phyloP scores from a whole-genome alignment of 2,113 vertebrate species.

The Dascyllus trimaculatus region DNA sequence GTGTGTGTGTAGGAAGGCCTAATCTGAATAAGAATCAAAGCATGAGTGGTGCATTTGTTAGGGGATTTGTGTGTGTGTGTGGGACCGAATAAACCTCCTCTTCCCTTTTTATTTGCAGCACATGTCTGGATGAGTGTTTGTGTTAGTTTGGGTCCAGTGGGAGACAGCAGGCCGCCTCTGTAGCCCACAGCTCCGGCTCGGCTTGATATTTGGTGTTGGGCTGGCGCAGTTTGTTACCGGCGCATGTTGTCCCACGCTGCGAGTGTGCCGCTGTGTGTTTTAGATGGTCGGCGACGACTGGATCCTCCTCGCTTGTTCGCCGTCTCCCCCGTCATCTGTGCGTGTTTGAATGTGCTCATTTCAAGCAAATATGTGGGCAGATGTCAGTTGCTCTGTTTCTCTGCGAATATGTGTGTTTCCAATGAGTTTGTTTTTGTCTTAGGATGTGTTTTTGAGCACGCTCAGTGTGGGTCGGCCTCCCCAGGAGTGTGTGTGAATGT shows the following conservation, averaged over 20 bases:
- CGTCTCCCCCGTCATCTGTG: conserved; percentile 10
- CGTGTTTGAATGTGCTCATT: conserved; percentile 65
- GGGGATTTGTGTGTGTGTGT: conserved; percentile 12
- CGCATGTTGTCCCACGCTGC: conserved; percentile 56
- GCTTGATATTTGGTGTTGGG: conserved; percentile 62
- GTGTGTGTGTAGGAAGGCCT: conserved; percentile 7
- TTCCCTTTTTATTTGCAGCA: conserved; percentile 39
- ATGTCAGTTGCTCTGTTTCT: conserved; percentile 61
- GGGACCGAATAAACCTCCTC: conserved; percentile 22
- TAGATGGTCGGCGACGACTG: conserved; percentile 53
- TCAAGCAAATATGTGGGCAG: conserved; percentile 69
- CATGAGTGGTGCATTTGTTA: background rate
- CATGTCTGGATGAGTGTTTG: conserved; percentile 51
- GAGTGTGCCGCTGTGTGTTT: conserved; percentile 70
- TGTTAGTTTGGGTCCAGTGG: conserved; percentile 58
- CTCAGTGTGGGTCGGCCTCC: background rate
- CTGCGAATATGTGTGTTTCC: conserved; percentile 38
- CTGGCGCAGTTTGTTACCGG: conserved; percentile 56
- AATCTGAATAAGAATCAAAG: conserved; percentile 33
- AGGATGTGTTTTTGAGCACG: conserved; percentile 18
- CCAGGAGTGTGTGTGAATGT: conserved; percentile 1
- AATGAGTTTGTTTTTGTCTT: conserved; percentile 37
- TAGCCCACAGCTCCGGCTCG: conserved; percentile 43
- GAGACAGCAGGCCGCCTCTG: conserved; percentile 54
- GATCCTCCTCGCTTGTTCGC: conserved; percentile 2